These are phyloP conservation scores for Symphodus melops DNA, from an alignment of 2,113 vertebrate species.

Conservation along the genomic window DNA sequence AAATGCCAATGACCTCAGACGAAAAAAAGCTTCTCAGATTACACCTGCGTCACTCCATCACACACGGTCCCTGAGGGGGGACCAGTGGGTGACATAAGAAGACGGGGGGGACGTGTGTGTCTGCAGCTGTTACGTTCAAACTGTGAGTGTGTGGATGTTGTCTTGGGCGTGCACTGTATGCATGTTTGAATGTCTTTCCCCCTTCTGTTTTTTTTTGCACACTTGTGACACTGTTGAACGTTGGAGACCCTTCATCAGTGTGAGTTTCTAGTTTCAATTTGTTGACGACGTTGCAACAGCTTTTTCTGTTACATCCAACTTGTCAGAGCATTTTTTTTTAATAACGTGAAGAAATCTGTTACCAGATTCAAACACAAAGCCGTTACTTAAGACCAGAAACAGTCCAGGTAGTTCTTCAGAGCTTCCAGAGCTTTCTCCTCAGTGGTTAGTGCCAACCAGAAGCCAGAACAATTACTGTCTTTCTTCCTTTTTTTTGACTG, in stretches of 20 bases:
- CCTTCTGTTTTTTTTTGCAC: background rate
- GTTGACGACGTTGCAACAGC: no score
- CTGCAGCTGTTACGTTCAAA: background rate
- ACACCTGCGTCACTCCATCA: constrained; percentile 15
- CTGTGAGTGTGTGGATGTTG: background rate
- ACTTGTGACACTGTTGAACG: background rate
- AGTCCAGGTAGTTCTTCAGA: background rate
- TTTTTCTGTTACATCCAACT: no score
- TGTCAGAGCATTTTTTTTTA: no score
- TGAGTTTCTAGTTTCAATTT: no score
- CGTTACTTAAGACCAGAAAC: background rate
- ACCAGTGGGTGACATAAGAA: constrained; percentile 1
- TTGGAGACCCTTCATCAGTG: no score
- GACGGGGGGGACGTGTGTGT: background rate
- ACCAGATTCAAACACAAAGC: no score
- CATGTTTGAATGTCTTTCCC: background rate
- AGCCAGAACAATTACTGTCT: no score
- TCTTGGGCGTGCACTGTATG: background rate
- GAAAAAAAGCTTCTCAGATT: constrained; percentile 44
- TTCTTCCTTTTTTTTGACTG: no score
- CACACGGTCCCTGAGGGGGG: constrained; percentile 1
- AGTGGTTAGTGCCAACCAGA: no score
- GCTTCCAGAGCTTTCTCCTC: no score
- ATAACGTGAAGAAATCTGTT: no score
- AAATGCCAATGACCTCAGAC: background rate